Evolutionary conservation across 2,797 vertebrate genomes (phyloP), one percentile per base, ranked within the genome.

Genomic region (Sebastes minor): DNA sequence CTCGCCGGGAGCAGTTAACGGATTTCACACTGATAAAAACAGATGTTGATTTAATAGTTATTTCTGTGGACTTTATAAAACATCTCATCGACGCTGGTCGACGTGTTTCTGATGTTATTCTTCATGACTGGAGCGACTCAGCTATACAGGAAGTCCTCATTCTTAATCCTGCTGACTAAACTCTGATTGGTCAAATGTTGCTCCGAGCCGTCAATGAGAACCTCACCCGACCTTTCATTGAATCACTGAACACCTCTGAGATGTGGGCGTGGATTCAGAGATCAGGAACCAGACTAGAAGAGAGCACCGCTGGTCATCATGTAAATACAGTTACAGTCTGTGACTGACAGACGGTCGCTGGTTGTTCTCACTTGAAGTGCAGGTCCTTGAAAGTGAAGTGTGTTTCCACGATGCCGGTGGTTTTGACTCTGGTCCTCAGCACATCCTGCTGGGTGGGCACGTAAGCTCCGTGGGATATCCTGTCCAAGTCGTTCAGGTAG

Each of bases 311-410:
- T 11, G 22, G 23, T 28, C 20, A n/a, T 33, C 6, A 60, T 32
- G 35, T 42, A 27, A 65, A 65, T 16, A 52, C 30, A 30, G 63
- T 59, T n/a, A 28, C 27, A 38, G 35, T 38, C 12, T 14, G 63
- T 38, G 49, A 62, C 27, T 33, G 62, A 68, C 55, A 28, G 18
- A 25, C 8, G 27, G 20, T 13, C 22, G 22, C 35, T 16, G 14
- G 68, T 10, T 65, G 46, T 61, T 74, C 92, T 97, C 91, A 99
- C 98, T 99, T 99, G 94, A 99, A 99, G 93, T 99, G 98, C 90
- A 99, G 97, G 91, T 99, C 98, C 95, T 99, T 99, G 95, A 99
- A 99, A 80, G 98, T 99, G 89, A 99, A 99, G 92, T 99, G 98
- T 25, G 98, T 99, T 94, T 99, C 98, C 91, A 99, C 98, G 83